Evolutionary conservation across 2,888 invertebrate species (phyloP), one percentile per base, ranked within the genome.

Genomic region (Monoplex corrugatus): DNA sequence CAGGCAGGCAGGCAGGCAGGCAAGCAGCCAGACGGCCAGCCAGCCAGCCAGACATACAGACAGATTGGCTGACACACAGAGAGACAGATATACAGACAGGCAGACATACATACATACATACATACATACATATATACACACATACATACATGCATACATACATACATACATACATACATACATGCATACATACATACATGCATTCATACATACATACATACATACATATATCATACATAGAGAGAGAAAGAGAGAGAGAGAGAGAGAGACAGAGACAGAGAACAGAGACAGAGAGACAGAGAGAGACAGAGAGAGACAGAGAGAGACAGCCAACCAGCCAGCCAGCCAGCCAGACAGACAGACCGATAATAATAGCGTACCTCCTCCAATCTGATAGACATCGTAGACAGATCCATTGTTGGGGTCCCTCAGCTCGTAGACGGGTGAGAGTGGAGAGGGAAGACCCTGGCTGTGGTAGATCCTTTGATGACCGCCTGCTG

Each of bases 391-490:
- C 80, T 91, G 90, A 86, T 91, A 91, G 10, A 91, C 89, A n/a
- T 90, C 88, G 44, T 89, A 89, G 23, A 91, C 89, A 0, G 89
- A 84, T 10, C 85, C 78, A 28, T 87, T 78, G 50, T 80, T 28
- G 13, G 90, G 85, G 16, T 89, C 89, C 19, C 90, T 87, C 3
- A 90, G 63, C 43, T 92, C 91, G 57, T 88, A 90, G n/a, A 91
- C 89, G 5, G 92, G 92, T 2, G 78, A 32, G 43, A 91, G 87
- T 16, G 92, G 91, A 2, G 78, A 78, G 78, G 63, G 63, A 16
- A 93, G 91, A 40, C 93, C 94, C 75, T 94, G 94, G 86, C 94
- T 94, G 91, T 94, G 94, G 89, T 94, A 94, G 50, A 94, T 92
- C 35, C 89, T 50, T 38, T 86, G 90, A 32, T 45, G 72, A 35